Evolutionary conservation across 64 coral and sea anemone genomes (phyloP).

Genomic region (Cladopsammia gracilis): DNA sequence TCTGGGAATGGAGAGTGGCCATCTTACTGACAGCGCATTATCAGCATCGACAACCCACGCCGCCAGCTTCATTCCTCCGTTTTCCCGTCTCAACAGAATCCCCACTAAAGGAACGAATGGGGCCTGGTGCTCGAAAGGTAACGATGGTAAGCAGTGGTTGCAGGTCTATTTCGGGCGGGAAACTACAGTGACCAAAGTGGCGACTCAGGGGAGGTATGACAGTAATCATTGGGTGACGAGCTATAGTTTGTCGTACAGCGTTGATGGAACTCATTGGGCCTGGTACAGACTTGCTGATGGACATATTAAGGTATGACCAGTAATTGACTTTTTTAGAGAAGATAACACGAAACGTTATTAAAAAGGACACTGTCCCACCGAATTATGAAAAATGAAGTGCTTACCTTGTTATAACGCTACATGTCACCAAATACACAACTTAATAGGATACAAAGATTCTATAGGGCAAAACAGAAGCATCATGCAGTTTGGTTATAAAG

Average conservation of each 20-base stretch:
- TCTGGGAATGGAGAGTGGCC: conserved; percentile 31
- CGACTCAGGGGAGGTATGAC: conserved; percentile 50
- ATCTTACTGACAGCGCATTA: conserved; percentile 4
- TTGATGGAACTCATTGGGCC: conserved; percentile 26
- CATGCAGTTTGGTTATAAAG: no score
- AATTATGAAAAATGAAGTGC: no score
- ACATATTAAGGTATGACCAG: conserved; percentile 40
- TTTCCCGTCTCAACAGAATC: conserved; percentile 19
- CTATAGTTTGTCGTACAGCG: conserved; percentile 56
- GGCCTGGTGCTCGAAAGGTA: conserved; percentile 2
- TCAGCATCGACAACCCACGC: not conserved
- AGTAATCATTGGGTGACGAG: conserved; percentile 2
- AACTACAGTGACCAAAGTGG: conserved; percentile 32
- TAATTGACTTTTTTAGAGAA: no score
- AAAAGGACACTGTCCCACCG: no score
- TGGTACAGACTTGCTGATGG: conserved; percentile 37
- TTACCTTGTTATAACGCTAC: no score
- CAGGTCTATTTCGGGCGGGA: conserved; percentile 7
- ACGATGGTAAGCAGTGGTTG: conserved; percentile 28
- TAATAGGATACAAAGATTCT: no score
- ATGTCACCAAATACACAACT: no score
- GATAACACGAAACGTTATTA: no score
- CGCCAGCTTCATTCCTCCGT: not conserved
- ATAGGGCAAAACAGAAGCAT: no score
- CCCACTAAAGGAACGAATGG: not conserved